These are phyloP conservation scores for Uloborus plumipes DNA, from an alignment of 2,888 invertebrate species.

Conservation along the genomic window DNA sequence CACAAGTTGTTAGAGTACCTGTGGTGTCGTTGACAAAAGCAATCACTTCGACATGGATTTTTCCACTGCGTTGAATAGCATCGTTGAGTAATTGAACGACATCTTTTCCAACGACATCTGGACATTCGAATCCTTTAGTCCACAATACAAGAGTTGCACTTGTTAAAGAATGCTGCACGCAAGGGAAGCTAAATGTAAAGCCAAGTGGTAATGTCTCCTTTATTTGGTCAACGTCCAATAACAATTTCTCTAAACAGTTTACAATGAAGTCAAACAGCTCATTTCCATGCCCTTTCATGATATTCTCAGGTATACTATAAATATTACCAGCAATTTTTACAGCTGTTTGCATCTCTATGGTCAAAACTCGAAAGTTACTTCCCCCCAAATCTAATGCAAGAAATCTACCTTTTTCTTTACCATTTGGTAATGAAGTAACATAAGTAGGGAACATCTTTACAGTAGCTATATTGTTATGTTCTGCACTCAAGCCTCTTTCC, in stretches of 20 bases:
- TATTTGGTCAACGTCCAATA: constrained; percentile 85
- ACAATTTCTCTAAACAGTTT: constrained; percentile 90
- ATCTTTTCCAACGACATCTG: constrained; percentile 89
- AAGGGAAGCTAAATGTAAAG: constrained; percentile 97
- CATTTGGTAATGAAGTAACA: constrained; percentile 94
- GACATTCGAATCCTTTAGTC: constrained; percentile 97
- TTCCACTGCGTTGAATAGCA: constrained; percentile 83
- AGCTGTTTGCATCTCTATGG: constrained; percentile 87
- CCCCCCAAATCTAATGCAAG: constrained; percentile 97
- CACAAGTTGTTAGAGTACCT: constrained; percentile 97
- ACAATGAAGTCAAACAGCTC: constrained; percentile 95
- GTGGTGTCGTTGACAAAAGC: constrained; percentile 98
- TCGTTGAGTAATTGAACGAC: constrained; percentile 90
- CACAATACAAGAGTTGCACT: constrained; percentile 88
- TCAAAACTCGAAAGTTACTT: constrained; percentile 95
- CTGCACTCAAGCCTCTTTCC: constrained; percentile 83
- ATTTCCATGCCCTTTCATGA: constrained; percentile 92
- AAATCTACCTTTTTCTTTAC: constrained; percentile 86
- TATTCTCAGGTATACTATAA: constrained; percentile 92
- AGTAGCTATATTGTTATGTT: constrained; percentile 81
- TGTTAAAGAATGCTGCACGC: constrained; percentile 87
- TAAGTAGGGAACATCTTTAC: constrained; percentile 97
- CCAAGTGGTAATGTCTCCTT: constrained; percentile 87
- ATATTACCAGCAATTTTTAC: constrained; percentile 96
- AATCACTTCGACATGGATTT: constrained; percentile 90